Conservation (phyloP, 2,888 invertebrate genomes). For the Meganola albula region DNA sequence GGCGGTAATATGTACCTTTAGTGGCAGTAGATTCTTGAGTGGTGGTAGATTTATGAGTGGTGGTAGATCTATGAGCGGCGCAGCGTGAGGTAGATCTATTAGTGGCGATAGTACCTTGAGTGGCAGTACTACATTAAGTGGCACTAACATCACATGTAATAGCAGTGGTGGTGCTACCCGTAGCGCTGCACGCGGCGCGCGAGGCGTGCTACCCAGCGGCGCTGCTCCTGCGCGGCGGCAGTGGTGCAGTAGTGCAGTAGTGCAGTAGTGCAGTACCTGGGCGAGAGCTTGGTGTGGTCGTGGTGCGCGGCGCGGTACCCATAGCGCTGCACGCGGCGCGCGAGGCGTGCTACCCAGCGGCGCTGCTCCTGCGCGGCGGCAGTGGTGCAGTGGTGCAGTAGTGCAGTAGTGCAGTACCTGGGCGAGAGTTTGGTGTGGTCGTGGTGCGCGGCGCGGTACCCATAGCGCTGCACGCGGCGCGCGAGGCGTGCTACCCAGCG, state of each 20-base stretch:
- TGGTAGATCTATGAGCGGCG: no score
- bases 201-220: slow-evolving; percentile 93
- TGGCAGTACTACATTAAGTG: no score
- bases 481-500: slow-evolving; percentile 94
- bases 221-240: slow-evolving; percentile 88
- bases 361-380: slow-evolving; percentile 82
- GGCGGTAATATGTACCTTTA: no score
- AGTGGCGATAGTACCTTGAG: no score
- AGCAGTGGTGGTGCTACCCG: slow-evolving; percentile 90
- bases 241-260: slow-evolving; percentile 73
- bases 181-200: slow-evolving; percentile 94
- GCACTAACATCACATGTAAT: no score
- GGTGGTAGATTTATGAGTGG: no score
- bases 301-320: slow-evolving; percentile 94
- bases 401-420: slow-evolving; percentile 44
- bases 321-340: slow-evolving; percentile 93
- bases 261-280: slow-evolving; percentile 32
- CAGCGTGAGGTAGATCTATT: no score
- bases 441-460: slow-evolving; percentile 87
- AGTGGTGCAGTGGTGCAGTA: slow-evolving; percentile 72
- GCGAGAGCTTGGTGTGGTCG: slow-evolving; percentile 50
- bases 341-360: slow-evolving; percentile 93
- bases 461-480: slow-evolving; percentile 94
- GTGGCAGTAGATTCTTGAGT: no score
- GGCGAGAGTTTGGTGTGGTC: slow-evolving; percentile 80